Conservation (phyloP, 2,888 invertebrate species). For the Leptopilina myrica region DNA sequence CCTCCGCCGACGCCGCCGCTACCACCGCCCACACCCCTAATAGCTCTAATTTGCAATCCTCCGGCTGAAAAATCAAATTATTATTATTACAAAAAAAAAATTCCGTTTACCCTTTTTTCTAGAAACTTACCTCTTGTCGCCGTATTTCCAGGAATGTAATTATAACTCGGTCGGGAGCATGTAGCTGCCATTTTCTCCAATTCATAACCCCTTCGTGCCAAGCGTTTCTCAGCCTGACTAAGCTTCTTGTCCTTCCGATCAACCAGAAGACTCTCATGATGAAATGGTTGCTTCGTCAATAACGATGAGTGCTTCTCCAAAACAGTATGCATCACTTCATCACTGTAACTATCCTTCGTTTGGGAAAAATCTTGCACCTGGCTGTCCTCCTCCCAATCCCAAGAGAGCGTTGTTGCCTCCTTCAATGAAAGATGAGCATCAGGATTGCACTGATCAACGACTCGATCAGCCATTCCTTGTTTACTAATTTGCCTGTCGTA, state of each 20-base stretch:
- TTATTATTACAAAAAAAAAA: too few species aligned
- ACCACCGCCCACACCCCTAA: conserved; percentile 76
- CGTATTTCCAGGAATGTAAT: conserved; percentile 74
- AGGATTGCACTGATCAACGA: conserved; percentile 98
- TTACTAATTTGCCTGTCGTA: conserved; percentile 99
- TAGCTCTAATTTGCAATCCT: conserved; percentile 80
- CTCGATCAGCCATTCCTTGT: conserved; percentile 98
- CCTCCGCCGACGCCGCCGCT: conserved; percentile 61
- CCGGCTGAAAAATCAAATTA: conserved; percentile 60
- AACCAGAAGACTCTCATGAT: conserved; percentile 95
- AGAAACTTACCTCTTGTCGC: conserved; percentile 69
- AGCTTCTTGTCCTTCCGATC: conserved; percentile 97
- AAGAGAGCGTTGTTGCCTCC: conserved; percentile 92
- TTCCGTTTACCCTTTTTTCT: too few species aligned
- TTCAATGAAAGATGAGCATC: conserved; percentile 94
- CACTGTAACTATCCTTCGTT: conserved; percentile 86
- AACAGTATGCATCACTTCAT: conserved; percentile 86
- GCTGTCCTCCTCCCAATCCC: conserved; percentile 92
- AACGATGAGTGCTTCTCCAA: conserved; percentile 81
- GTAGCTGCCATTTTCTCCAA: conserved; percentile 92
- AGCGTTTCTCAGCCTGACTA: conserved; percentile 93
- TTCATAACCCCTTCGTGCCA: conserved; percentile 95
- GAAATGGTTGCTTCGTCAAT: conserved; percentile 92
- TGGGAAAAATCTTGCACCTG: conserved; percentile 86
- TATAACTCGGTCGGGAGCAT: conserved; percentile 79